Conservation (phyloP, 2,888 invertebrate species). For the Xylocampa areola region DNA sequence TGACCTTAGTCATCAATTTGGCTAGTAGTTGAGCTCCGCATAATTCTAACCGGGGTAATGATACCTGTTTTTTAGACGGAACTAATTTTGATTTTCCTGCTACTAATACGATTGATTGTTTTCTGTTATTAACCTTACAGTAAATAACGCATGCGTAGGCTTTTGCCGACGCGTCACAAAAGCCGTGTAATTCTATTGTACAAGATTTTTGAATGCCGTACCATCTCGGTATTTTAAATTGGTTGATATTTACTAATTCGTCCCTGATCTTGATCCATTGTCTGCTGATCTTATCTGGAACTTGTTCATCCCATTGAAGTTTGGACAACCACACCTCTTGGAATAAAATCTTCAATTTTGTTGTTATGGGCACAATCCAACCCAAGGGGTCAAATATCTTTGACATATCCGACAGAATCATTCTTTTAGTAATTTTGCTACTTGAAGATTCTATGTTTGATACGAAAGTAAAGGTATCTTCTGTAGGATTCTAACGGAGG, state of each 20-base stretch:
- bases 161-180: slow-evolving; percentile 3
- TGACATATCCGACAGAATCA: slow-evolving; percentile 10
- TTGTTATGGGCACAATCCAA: slow-evolving; percentile 8
- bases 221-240: background rate
- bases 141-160: slow-evolving; percentile 8
- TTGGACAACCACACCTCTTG: slow-evolving; percentile 8
- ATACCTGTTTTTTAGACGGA: background rate
- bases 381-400: too few species aligned
- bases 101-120: background rate
- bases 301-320: slow-evolving; percentile 5
- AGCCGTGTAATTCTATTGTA: background rate
- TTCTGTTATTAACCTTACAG: background rate
- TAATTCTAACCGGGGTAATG: background rate
- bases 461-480: slow-evolving; percentile 9
- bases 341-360: slow-evolving; percentile 8
- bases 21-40: background rate
- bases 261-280: background rate
- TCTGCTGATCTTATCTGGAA: background rate
- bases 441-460: background rate
- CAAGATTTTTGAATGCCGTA: background rate
- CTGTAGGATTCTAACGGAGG: slow-evolving; percentile 15
- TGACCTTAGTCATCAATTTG: background rate
- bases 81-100: background rate
- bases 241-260: background rate
- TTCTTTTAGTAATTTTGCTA: background rate